Conservation (phyloP, 1,140 invertebrate genomes). For the Delia radicum region DNA sequence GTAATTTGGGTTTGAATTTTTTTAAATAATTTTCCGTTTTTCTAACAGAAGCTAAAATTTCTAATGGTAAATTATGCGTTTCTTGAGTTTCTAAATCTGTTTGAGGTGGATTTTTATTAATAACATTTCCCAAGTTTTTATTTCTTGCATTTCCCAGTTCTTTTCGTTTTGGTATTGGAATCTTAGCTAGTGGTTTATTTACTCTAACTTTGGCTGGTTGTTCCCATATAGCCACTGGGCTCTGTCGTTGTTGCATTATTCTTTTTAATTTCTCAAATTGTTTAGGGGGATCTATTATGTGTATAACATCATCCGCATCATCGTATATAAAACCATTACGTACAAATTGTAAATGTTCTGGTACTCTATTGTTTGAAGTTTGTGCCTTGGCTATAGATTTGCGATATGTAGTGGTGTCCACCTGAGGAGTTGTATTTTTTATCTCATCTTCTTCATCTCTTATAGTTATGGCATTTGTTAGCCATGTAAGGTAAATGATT, state of each 20-base stretch:
- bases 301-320: slow-evolving; percentile 47
- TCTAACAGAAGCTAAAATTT: slow-evolving; percentile 47
- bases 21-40: slow-evolving; percentile 36
- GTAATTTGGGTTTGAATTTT: slow-evolving; percentile 13
- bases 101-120: too few species aligned
- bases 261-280: slow-evolving; percentile 46
- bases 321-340: slow-evolving; percentile 45
- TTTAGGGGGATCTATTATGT: slow-evolving; percentile 45
- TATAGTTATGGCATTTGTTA: background rate
- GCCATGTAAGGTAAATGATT: background rate
- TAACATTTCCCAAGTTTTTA: background rate
- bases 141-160: background rate
- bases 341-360: slow-evolving; percentile 45
- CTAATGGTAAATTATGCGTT: slow-evolving; percentile 40
- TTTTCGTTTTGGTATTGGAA: background rate
- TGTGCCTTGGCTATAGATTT: background rate
- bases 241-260: slow-evolving; percentile 17
- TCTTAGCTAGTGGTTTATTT: too few species aligned
- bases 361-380: slow-evolving; percentile 36
- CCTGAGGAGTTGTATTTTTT: background rate
- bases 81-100: slow-evolving; percentile 34
- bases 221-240: background rate
- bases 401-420: background rate
- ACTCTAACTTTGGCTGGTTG: background rate
- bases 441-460: background rate